A percentile compares a stretch with the other conserved stretches of the same genome.
These are phyloP conservation scores for Chondrilla cf. caribensis DNA, from an alignment of 37 sponge, comb jelly and placozoan genomes.

Conservation along the genomic window DNA sequence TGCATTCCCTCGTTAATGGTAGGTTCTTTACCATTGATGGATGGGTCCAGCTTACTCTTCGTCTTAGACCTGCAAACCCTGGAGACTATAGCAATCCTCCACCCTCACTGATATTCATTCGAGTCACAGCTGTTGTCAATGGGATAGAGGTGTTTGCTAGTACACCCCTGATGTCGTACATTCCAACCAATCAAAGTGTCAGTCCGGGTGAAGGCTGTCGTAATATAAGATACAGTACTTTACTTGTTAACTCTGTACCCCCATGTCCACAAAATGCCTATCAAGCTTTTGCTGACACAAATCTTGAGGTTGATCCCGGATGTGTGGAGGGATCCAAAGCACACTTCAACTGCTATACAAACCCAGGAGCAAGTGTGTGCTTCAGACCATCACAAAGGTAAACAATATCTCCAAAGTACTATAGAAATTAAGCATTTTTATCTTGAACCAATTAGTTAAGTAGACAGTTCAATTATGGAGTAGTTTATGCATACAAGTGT, in stretches of 20 bases:
- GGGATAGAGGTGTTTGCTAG: constrained; percentile 5
- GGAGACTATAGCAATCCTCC: background rate
- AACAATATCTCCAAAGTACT: too few relatives aligned
- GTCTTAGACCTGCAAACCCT: background rate
- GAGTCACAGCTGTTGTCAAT: background rate
- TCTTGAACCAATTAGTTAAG: too few relatives aligned
- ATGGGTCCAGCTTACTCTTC: background rate
- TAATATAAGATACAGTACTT: background rate
- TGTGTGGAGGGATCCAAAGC: background rate
- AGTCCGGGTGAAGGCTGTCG: background rate
- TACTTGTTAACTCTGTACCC: background rate
- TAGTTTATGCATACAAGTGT: too few relatives aligned
- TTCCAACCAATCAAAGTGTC: background rate
- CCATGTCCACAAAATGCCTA: background rate
- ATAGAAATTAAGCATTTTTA: too few relatives aligned
- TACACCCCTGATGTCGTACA: constrained; percentile 1
- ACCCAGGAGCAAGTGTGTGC: constrained; percentile 2
- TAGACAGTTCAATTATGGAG: too few relatives aligned
- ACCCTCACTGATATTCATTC: background rate
- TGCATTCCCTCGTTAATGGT: background rate
- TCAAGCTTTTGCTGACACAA: constrained; percentile 2
- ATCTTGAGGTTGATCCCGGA: background rate
- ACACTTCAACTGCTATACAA: constrained; percentile 3
- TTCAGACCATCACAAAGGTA: background rate
- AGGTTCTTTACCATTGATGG: background rate